phyloP scores from a whole-genome alignment of 2,888 invertebrate species.

The Lasioglossum lativentre region DNA sequence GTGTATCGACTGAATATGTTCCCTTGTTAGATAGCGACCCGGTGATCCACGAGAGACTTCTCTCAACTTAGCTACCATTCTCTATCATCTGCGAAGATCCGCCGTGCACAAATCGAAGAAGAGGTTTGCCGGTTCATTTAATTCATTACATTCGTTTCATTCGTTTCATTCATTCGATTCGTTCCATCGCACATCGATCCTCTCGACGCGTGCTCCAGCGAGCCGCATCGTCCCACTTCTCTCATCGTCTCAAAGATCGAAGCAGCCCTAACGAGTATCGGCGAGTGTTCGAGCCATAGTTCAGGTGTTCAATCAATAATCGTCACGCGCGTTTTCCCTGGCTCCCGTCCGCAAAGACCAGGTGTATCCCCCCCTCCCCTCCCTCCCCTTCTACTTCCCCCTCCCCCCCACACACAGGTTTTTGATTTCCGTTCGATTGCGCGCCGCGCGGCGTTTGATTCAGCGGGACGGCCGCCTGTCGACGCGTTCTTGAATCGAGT shows the following conservation, averaged over 20 bases:
- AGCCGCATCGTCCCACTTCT: not conserved
- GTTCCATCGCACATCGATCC: not conserved
- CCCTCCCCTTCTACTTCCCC: too few species aligned
- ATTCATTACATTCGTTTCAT: too few species aligned
- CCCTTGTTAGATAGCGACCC: too few species aligned
- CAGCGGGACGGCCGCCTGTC: slow-evolving; percentile 33
- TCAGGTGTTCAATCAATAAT: slow-evolving; percentile 48
- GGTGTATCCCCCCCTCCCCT: too few species aligned
- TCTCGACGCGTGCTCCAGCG: not conserved
- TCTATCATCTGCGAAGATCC: too few species aligned
- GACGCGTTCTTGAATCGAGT: slow-evolving; percentile 51
- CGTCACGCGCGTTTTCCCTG: slow-evolving; percentile 45
- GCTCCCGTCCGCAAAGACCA: slow-evolving; percentile 30
- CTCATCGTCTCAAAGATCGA: not conserved
- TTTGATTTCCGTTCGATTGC: slow-evolving; percentile 58
- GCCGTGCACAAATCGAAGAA: too few species aligned
- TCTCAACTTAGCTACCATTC: too few species aligned
- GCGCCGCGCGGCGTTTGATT: slow-evolving; percentile 41
- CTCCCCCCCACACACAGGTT: too few species aligned
- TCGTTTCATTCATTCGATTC: too few species aligned
- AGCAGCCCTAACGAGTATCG: not conserved
- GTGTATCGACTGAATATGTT: too few species aligned
- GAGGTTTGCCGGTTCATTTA: too few species aligned
- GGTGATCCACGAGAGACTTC: too few species aligned
- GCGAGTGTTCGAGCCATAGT: not conserved